Conservation (phyloP, 1,140 invertebrate species). For the Hyles vespertilio region DNA sequence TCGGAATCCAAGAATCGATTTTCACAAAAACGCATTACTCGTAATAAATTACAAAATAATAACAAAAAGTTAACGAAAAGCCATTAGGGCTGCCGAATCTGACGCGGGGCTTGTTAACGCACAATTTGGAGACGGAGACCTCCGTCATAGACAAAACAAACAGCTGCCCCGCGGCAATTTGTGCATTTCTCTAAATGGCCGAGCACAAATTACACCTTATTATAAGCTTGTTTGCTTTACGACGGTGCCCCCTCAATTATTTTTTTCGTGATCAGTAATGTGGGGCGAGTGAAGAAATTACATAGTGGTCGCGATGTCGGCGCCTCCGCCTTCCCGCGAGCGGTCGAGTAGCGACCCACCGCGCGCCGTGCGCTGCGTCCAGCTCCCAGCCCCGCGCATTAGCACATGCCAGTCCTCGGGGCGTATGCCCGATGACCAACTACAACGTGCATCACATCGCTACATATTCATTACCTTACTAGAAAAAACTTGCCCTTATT, state of each 20-base stretch:
- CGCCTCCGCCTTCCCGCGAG: slow-evolving; percentile 55
- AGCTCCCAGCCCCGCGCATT: slow-evolving; percentile 10
- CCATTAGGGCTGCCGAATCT: slow-evolving; percentile 75
- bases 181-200: slow-evolving; percentile 75
- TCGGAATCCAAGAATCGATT: slow-evolving; percentile 39
- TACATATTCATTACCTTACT: too few relatives aligned
- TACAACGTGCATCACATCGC: background rate
- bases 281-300: slow-evolving; percentile 70
- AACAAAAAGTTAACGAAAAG: slow-evolving; percentile 74
- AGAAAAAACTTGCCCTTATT: too few relatives aligned
- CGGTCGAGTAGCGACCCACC: slow-evolving; percentile 23
- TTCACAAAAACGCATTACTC: slow-evolving; percentile 52
- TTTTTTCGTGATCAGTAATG: slow-evolving; percentile 72
- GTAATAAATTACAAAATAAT: slow-evolving; percentile 66
- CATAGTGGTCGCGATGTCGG: slow-evolving; percentile 51
- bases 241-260: slow-evolving; percentile 72
- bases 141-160: slow-evolving; percentile 75
- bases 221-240: slow-evolving; percentile 76
- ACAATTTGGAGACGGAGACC: slow-evolving; percentile 66
- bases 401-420: slow-evolving; percentile 20
- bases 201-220: slow-evolving; percentile 73
- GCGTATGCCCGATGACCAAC: background rate
- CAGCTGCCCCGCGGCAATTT: slow-evolving; percentile 69
- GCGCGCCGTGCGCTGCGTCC: slow-evolving; percentile 15
- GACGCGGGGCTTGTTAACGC: slow-evolving; percentile 74